phyloP scores from a whole-genome alignment of 2,888 invertebrate genomes.

The Sussaba pulchella region DNA sequence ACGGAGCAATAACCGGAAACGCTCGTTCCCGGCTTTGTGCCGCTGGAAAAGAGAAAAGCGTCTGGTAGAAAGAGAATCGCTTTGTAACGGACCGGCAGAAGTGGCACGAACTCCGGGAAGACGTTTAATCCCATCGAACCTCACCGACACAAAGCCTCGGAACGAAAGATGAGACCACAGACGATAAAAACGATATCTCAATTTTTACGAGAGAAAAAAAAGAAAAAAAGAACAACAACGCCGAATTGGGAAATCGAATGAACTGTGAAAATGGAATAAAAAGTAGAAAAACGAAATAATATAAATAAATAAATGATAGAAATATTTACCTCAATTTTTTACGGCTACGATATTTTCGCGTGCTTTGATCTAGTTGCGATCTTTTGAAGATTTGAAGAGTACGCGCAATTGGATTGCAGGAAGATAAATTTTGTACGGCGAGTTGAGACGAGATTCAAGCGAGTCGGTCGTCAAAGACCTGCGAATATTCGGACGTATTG shows the following conservation, averaged over 20 bases:
- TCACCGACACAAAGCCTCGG: constrained; percentile 18
- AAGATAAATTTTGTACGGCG: constrained; percentile 1
- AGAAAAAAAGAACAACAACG: background rate
- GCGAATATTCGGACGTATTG: constrained; percentile 12
- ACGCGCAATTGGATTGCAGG: constrained; percentile 9
- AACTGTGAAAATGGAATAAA: background rate
- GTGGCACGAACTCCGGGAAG: constrained; percentile 26
- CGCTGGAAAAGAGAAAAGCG: constrained; percentile 33
- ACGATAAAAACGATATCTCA: constrained; percentile 18
- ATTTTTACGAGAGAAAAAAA: constrained; percentile 3
- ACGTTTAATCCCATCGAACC: constrained; percentile 64
- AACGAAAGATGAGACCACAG: constrained; percentile 42
- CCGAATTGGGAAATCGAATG: constrained; percentile 9
- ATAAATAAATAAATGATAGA: too few species aligned
- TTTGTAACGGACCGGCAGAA: constrained; percentile 44
- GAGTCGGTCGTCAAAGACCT: background rate
- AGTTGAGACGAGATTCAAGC: constrained; percentile 6
- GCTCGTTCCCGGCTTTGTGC: constrained; percentile 42
- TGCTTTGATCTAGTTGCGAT: constrained; percentile 6
- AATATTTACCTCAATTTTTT: constrained; percentile 11
- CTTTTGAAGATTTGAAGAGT: background rate
- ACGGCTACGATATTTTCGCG: background rate
- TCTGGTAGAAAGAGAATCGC: constrained; percentile 22
- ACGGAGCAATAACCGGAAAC: constrained; percentile 69
- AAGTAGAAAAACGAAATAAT: constrained; percentile 18